phyloP scores from a whole-genome alignment of 2,888 invertebrate genomes.

The Graphium colonna region DNA sequence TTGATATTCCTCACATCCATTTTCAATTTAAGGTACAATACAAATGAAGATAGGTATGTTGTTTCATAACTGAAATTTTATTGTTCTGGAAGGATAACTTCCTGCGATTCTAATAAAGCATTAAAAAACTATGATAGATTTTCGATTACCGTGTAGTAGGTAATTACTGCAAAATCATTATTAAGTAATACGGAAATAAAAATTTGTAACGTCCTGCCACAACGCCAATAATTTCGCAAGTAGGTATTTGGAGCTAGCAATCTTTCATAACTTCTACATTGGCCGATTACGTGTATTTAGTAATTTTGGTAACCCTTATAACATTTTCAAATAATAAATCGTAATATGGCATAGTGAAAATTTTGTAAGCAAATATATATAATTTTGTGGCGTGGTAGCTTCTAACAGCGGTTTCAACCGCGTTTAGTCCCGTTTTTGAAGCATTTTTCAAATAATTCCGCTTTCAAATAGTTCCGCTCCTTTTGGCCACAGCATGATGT shows the following conservation, averaged over 20 bases:
- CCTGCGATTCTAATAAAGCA: slow-evolving; percentile 8
- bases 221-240: slow-evolving; percentile 2
- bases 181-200: slow-evolving; percentile 12
- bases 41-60: slow-evolving; percentile 11
- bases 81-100: slow-evolving; percentile 5
- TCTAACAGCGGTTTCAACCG: no score
- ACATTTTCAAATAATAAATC: no score
- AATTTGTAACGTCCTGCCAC: slow-evolving; percentile 9
- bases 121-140: slow-evolving; percentile 4
- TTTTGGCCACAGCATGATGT: no score
- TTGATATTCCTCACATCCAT: not conserved
- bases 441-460: no score
- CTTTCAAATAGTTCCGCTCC: no score
- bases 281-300: not conserved
- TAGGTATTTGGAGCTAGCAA: not conserved
- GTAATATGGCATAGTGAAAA: no score
- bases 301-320: not conserved
- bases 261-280: not conserved
- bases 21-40: no score
- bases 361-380: no score
- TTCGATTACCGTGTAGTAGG: not conserved
- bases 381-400: no score
- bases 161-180: not conserved
- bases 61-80: slow-evolving; percentile 4
- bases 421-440: no score